Evolutionary conservation across 2,797 vertebrate species (phyloP).

Genomic region (Dermochelys coriacea): DNA sequence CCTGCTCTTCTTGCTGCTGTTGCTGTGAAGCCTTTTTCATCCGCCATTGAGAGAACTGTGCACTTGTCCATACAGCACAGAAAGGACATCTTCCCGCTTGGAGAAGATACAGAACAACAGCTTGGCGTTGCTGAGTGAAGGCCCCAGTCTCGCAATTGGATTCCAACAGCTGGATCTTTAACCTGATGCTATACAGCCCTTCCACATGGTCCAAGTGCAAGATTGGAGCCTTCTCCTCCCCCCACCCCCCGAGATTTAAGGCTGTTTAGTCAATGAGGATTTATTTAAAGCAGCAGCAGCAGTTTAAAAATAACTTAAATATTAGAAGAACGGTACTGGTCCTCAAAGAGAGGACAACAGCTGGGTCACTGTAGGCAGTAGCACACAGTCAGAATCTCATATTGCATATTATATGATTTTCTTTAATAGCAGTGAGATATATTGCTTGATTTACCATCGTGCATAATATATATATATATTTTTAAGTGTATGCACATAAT

Average conservation of each 20-base stretch:
- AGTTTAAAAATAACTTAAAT: background rate
- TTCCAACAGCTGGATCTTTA: background rate
- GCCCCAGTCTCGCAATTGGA: background rate
- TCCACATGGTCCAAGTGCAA: background rate
- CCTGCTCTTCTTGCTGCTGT: background rate
- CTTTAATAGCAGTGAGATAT: background rate
- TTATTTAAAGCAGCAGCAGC: background rate
- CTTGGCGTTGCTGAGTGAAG: background rate
- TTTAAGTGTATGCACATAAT: background rate
- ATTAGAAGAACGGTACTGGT: constrained; percentile 38
- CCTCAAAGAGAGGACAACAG: constrained; percentile 26
- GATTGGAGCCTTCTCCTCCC: background rate
- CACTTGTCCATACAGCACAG: fast-evolving
- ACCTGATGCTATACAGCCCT: background rate
- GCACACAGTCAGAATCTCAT: background rate
- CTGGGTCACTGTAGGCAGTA: background rate
- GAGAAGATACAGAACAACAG: background rate
- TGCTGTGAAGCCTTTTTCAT: background rate
- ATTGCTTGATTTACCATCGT: constrained; percentile 27
- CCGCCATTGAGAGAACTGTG: background rate
- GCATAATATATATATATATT: background rate
- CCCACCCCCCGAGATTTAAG: background rate
- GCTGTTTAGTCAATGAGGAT: background rate
- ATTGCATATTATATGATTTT: background rate
- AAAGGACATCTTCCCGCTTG: background rate